phyloP scores from a whole-genome alignment of 2,888 invertebrate genomes.

The Girardia tigrina region DNA sequence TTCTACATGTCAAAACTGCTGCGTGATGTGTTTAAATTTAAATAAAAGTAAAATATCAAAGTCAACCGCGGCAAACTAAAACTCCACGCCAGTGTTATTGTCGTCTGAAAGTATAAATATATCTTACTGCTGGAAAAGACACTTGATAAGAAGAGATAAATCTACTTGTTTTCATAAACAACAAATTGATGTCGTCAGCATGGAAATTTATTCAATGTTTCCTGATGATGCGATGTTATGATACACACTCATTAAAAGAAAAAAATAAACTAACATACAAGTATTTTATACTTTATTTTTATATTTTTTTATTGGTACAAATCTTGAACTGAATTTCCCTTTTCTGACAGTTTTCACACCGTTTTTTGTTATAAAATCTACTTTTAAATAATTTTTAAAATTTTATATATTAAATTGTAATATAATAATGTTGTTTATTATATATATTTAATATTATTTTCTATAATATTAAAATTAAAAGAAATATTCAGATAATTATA shows the following conservation, averaged over 20 bases:
- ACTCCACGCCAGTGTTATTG: constrained; percentile 23
- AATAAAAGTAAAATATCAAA: constrained; percentile 11
- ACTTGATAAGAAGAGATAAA: constrained; percentile 17
- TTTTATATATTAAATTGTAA: too few species aligned
- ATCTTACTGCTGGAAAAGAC: constrained; percentile 12
- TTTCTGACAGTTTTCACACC: too few species aligned
- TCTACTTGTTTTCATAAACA: constrained; percentile 11
- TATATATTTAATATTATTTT: too few species aligned
- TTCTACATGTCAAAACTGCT: constrained; percentile 1
- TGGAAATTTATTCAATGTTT: neutral
- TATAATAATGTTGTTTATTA: too few species aligned
- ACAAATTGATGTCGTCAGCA: constrained; percentile 23
- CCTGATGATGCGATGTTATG: neutral
- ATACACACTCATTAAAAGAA: neutral
- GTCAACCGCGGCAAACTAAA: neutral
- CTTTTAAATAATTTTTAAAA: too few species aligned
- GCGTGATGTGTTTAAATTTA: constrained; percentile 14
- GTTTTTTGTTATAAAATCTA: too few species aligned
- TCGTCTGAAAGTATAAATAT: constrained; percentile 23
- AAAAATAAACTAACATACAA: neutral
- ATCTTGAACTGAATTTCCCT: too few species aligned
- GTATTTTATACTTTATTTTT: neutral
- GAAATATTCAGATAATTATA: too few species aligned
- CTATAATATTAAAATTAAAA: too few species aligned
- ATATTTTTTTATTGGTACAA: too few species aligned